Conservation (phyloP, 1,140 invertebrate species). For the Popillia japonica region DNA sequence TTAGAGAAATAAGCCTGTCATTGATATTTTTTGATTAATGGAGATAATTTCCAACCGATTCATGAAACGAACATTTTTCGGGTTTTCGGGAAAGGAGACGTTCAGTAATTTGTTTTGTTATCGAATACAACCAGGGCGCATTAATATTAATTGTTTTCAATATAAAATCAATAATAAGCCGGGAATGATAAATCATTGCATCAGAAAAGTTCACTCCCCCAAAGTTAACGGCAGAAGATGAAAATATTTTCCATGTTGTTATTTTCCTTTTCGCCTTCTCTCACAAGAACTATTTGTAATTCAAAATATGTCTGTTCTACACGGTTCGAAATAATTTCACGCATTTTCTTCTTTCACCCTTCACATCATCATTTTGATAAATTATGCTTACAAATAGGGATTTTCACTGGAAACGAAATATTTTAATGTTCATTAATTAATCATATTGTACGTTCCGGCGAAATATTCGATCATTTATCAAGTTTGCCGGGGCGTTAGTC, state of each 20-base stretch:
- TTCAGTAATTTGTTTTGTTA: not conserved
- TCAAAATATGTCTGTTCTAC: conserved; percentile 10
- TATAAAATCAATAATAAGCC: not conserved
- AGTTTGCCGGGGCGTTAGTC: conserved; percentile 38
- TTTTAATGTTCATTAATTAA: conserved; percentile 49
- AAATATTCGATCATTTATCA: conserved; percentile 47
- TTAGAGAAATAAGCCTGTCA: too few species aligned
- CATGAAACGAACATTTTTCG: not conserved
- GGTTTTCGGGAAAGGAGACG: not conserved
- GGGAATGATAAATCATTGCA: not conserved
- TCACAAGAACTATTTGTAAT: conserved; percentile 23
- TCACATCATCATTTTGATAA: conserved; percentile 39
- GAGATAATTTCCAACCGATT: not conserved
- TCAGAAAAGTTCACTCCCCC: not conserved
- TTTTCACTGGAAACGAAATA: conserved; percentile 43
- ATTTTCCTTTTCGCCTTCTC: not conserved
- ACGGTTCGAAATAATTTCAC: not conserved
- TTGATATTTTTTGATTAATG: not conserved
- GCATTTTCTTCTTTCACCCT: not conserved
- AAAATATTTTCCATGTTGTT: conserved; percentile 1
- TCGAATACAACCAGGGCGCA: not conserved
- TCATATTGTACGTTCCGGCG: conserved; percentile 42
- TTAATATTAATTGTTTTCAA: conserved; percentile 7
- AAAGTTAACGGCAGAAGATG: not conserved
- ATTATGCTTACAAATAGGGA: conserved; percentile 31